These are phyloP conservation scores for Azemiops feae DNA, from an alignment of 2,113 vertebrate species.

Conservation along the genomic window DNA sequence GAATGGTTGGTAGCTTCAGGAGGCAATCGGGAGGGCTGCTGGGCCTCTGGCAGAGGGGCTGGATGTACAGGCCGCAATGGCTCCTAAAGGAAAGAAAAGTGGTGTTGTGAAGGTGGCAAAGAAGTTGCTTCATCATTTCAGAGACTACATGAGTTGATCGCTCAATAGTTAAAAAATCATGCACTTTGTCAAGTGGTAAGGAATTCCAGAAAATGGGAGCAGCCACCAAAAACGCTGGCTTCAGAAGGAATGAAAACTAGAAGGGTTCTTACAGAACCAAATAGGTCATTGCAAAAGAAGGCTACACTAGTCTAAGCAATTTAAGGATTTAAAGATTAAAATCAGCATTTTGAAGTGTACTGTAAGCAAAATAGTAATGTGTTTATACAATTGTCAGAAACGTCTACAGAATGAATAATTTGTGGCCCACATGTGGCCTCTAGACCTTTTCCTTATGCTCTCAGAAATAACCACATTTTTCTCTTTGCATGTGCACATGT, in stretches of 20 bases:
- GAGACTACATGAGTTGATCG: background rate
- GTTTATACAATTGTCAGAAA: background rate
- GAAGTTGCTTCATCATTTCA: background rate
- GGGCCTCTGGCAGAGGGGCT: slow-evolving; percentile 76
- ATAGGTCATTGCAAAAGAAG: background rate
- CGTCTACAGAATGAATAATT: background rate
- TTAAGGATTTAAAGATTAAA: background rate
- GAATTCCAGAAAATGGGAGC: background rate
- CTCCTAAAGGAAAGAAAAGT: slow-evolving; percentile 57
- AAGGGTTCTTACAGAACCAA: background rate
- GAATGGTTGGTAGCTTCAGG: slow-evolving; percentile 86
- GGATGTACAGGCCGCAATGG: slow-evolving; percentile 74
- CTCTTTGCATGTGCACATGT: background rate
- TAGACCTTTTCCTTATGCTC: background rate
- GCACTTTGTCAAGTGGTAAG: background rate
- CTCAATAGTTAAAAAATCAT: background rate
- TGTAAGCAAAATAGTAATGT: background rate
- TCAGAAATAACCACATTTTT: background rate
- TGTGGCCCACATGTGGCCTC: background rate
- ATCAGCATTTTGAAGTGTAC: background rate
- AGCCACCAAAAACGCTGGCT: background rate
- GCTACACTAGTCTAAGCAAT: background rate
- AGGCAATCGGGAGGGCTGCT: slow-evolving; percentile 79
- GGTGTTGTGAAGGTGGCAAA: background rate
- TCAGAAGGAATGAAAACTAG: background rate